Conservation (phyloP, 2,113 vertebrate species). For the Phodopus roborovskii region DNA sequence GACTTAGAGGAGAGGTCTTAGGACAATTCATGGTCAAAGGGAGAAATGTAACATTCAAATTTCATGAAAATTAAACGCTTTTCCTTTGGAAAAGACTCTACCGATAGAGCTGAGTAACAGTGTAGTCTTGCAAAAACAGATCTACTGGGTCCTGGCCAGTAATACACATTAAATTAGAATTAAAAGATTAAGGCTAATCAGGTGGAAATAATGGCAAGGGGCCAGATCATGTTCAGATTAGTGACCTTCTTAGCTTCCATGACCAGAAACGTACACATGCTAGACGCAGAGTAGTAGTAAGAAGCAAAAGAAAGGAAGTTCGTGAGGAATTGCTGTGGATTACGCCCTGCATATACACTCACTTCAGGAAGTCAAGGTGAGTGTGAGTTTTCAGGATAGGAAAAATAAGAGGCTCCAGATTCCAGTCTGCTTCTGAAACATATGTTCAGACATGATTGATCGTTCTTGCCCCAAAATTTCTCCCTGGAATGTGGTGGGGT, state of each 20-base stretch:
- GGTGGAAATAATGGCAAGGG: not conserved
- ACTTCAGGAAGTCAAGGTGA: conserved; percentile 21
- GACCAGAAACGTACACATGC: not conserved
- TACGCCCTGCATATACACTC: not conserved
- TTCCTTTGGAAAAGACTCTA: not conserved
- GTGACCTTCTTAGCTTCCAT: not conserved
- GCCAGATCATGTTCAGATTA: not conserved
- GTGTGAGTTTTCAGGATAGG: not conserved
- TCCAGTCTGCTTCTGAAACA: conserved; percentile 47
- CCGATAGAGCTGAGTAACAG: not conserved
- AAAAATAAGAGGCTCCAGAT: conserved; percentile 34
- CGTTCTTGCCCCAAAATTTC: conserved; percentile 56
- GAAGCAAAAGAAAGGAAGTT: not conserved
- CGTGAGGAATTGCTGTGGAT: not conserved
- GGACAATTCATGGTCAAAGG: not conserved
- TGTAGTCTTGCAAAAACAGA: not conserved
- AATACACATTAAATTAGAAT: not conserved
- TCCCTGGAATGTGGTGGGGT: conserved; percentile 58
- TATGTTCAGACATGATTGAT: conserved; percentile 36
- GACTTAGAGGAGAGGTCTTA: not conserved
- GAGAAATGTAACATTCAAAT: not conserved
- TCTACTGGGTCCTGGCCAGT: no score
- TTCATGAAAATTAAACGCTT: conserved; percentile 28
- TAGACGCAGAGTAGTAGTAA: not conserved
- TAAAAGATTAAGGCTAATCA: not conserved